Evolutionary conservation across 92 coral and sea anemone species (phyloP).

Genomic region (Porites lobata): DNA sequence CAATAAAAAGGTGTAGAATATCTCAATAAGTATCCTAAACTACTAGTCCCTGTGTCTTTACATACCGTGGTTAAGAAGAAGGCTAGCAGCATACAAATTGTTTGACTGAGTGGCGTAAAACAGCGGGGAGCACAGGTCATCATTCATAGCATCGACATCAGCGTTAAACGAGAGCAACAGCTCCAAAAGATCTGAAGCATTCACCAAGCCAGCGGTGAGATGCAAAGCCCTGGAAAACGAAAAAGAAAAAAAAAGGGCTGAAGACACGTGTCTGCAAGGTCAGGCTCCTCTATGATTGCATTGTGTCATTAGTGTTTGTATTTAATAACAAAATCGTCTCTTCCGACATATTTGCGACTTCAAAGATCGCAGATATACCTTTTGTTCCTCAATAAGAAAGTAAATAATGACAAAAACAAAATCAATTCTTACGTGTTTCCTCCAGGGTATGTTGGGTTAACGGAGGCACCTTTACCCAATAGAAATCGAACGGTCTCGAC

Average conservation of each 20-base stretch:
- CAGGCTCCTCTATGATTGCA: no score
- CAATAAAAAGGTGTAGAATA: no score
- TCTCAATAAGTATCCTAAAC: no score
- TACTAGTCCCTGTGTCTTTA: no score
- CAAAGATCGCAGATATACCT: no score
- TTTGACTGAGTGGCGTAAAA: conserved; percentile 96
- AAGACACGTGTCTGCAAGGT: no score
- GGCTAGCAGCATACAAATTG: conserved; percentile 94
- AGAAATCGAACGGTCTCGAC: conserved; percentile 83
- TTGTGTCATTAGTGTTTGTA: no score
- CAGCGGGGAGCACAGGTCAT: conserved; percentile 91
- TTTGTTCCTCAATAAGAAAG: no score
- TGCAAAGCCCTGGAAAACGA: conserved; percentile 80
- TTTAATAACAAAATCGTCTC: no score
- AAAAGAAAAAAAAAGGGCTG: not conserved
- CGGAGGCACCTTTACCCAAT: conserved; percentile 86
- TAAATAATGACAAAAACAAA: not conserved
- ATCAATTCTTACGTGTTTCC: conserved; percentile 86
- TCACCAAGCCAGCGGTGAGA: conserved; percentile 86
- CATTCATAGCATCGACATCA: conserved; percentile 91
- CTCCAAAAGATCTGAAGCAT: conserved; percentile 87
- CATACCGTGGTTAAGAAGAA: conserved; percentile 84
- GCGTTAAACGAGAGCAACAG: conserved; percentile 81
- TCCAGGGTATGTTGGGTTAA: conserved; percentile 83
- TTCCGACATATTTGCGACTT: no score